Percentiles rank a stretch among this genome's conserved stretches.
These are phyloP conservation scores for Notolabrus celidotus DNA, from an alignment of 2,797 vertebrate genomes.

Conservation along the genomic window DNA sequence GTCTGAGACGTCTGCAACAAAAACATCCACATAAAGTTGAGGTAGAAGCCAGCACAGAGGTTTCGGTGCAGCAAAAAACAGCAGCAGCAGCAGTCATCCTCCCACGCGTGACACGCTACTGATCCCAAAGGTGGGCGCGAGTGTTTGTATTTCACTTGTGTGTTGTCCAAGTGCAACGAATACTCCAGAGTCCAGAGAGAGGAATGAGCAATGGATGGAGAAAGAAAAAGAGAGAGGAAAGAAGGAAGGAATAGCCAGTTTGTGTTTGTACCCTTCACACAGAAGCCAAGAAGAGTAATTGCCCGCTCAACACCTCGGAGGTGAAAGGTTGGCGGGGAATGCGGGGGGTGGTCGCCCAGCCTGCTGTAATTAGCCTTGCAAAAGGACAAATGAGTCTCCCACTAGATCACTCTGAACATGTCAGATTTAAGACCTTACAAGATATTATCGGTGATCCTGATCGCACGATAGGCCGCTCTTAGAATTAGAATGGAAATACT, in stretches of 20 bases:
- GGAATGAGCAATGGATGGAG: slow-evolving; percentile 29
- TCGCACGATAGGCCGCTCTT: slow-evolving; percentile 30
- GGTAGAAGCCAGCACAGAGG: neutral
- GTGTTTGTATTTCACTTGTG: slow-evolving; percentile 51
- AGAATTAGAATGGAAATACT: slow-evolving; percentile 30
- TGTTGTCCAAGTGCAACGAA: slow-evolving; percentile 39
- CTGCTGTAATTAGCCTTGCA: slow-evolving; percentile 75
- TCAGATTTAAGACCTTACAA: slow-evolving; percentile 59
- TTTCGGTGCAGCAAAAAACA: slow-evolving; percentile 38
- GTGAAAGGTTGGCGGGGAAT: slow-evolving; percentile 82
- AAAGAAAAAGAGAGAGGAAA: slow-evolving; percentile 12
- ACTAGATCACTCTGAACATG: slow-evolving; percentile 36
- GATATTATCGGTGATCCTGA: slow-evolving; percentile 47
- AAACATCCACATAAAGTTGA: slow-evolving; percentile 27
- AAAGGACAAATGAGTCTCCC: slow-evolving; percentile 75
- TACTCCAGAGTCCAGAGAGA: slow-evolving; percentile 23
- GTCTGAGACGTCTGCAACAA: neutral
- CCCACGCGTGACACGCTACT: slow-evolving; percentile 42
- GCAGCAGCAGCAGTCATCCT: slow-evolving; percentile 24
- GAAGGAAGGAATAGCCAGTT: slow-evolving; percentile 51
- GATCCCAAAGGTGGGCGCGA: slow-evolving; percentile 38
- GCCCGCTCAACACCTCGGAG: slow-evolving; percentile 81
- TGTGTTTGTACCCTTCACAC: slow-evolving; percentile 75
- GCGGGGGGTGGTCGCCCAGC: slow-evolving; percentile 74
- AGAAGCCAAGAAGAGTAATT: slow-evolving; percentile 86